These are phyloP conservation scores for Drosophila merina DNA, from an alignment of 2,888 invertebrate genomes.

Conservation along the genomic window DNA sequence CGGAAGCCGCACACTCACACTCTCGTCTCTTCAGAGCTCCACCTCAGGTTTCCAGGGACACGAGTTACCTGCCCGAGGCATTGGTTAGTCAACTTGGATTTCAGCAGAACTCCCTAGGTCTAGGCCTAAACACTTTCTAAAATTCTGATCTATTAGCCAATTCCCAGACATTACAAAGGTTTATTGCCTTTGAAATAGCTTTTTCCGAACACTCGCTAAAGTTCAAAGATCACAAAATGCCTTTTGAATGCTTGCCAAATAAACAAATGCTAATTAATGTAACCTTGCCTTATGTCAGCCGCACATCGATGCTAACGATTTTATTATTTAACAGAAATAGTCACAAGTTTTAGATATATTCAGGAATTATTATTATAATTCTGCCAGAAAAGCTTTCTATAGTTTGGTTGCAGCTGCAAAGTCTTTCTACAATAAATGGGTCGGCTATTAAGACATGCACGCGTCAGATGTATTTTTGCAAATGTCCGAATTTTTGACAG, in stretches of 20 bases:
- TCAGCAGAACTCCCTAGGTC: conserved; percentile 11
- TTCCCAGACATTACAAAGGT: neutral
- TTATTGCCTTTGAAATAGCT: conserved; percentile 28
- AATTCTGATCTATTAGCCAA: too few species aligned
- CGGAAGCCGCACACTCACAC: conserved; percentile 66
- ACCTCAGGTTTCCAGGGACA: conserved; percentile 13
- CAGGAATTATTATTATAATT: conserved; percentile 20
- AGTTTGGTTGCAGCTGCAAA: conserved; percentile 47
- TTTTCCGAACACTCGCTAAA: neutral
- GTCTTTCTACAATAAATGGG: conserved; percentile 38
- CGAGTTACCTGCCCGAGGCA: conserved; percentile 18
- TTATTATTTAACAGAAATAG: conserved; percentile 8
- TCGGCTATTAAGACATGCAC: conserved; percentile 52
- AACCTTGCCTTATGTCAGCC: conserved; percentile 29
- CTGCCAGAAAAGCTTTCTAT: conserved; percentile 38
- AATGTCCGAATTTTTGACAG: conserved; percentile 43
- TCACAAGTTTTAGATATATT: conserved; percentile 13
- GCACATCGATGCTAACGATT: conserved; percentile 34
- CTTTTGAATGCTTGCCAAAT: conserved; percentile 61
- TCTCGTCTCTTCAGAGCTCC: conserved; percentile 31
- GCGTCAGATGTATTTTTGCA: conserved; percentile 53
- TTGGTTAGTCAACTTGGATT: conserved; percentile 15
- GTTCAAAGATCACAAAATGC: conserved; percentile 13
- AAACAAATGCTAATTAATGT: conserved; percentile 15
- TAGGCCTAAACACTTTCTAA: too few species aligned